A percentile compares a stretch with the other conserved stretches of the same genome.
These are phyloP conservation scores for Oryzias sinensis DNA, from an alignment of 2,797 vertebrate species.

Conservation along the genomic window DNA sequence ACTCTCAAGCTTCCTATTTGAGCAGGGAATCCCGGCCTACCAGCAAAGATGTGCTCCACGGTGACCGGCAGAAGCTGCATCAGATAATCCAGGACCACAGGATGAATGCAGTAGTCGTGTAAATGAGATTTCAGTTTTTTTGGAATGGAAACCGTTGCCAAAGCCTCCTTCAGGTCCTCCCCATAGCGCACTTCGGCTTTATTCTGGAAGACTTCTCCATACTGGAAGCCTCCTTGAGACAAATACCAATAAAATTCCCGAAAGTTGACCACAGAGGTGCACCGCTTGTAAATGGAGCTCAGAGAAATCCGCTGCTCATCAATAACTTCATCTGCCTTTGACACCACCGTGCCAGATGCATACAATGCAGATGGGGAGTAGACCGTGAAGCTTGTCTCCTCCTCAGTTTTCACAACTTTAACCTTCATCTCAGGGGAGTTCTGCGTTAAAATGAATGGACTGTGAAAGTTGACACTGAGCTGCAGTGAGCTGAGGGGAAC, in stretches of 20 bases:
- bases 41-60: constrained; percentile 48
- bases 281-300: constrained; percentile 75
- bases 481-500: constrained; percentile 75
- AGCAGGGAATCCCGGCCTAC: constrained; percentile 77
- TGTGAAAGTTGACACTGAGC: constrained; percentile 79
- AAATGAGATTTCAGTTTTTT: constrained; percentile 68
- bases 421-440: constrained; percentile 74
- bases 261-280: constrained; percentile 66
- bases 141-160: constrained; percentile 74
- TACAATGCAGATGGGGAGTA: constrained; percentile 71
- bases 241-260: constrained; percentile 77
- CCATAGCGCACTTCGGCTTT: constrained; percentile 79
- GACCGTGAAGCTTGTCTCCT: constrained; percentile 68
- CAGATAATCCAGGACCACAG: constrained; percentile 84
- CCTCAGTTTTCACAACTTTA: constrained; percentile 62
- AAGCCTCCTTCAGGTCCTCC: constrained; percentile 80
- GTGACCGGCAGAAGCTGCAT: constrained; percentile 80
- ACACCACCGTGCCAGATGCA: constrained; percentile 76
- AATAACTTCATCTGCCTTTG: constrained; percentile 43
- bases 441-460: constrained; percentile 73
- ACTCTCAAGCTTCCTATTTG: constrained; percentile 80
- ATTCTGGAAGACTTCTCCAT: constrained; percentile 78
- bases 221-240: constrained; percentile 80
- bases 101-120: constrained; percentile 82
- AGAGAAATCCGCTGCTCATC: constrained; percentile 76